Base-by-base conservation (phyloP, 2,797 vertebrate genomes). In the Microtus obscurus region DNA sequence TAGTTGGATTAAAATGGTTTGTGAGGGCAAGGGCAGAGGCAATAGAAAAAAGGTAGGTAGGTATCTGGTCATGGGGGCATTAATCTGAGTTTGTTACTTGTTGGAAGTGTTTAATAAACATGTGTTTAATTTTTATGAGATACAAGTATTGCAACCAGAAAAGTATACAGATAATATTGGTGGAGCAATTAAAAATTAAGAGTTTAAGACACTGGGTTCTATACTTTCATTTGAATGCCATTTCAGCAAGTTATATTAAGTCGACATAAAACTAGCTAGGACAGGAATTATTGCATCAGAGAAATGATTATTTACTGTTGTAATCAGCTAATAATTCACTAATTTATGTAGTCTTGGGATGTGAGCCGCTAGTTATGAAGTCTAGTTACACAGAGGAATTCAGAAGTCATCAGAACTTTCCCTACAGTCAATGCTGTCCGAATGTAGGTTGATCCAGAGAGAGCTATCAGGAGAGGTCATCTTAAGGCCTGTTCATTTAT, bases 121-220 rank as follows among this genome's bases (percentile, higher is more conserved):
- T 67, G 5, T 53, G 7, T 37, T 93, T 12, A 40, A 29, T 85
- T 94, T 96, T 85, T 76, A 74, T 40, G 56, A 90, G 9, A 1
- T 61, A 73, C 93, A 16, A 77, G 37, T 77, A 81, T 1, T 65
- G 6, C 25, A 88, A 14, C 16, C 61, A 14, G 29, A 97, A 85
- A 95, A 78, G 63, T 95, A 61, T 45, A 51, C 5, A 93, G 31
- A 61, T 29, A 73, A 78, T 67, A 43, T 80, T 48, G 79, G 0
- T 8, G 14, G 76, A 40, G 9, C 6, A 31, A 40, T 91, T 93
- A 90, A 91, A 93, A 93, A 40, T 81, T 67, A 96, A 76, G 71
- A 2, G 11, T 71, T 23, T 65, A 48, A 45, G 71, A 67, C 5
- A 73, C 59, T 86, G 16, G 21, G 83, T 25, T n/a, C 12, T 40